These are phyloP conservation scores for Amphiprion ocellaris DNA, from an alignment of 2,113 vertebrate species.

Conservation along the genomic window DNA sequence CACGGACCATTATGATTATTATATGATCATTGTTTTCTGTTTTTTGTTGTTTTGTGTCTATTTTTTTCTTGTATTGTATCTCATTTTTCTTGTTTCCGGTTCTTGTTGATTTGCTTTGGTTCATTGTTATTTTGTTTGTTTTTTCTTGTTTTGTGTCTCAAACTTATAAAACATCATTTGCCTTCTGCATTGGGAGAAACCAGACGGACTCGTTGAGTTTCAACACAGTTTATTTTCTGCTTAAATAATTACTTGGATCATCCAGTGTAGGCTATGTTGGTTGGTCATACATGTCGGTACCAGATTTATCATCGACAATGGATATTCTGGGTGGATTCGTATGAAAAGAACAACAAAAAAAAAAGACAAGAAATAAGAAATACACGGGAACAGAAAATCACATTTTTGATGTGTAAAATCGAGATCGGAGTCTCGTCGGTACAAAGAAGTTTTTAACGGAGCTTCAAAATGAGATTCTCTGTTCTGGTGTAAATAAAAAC, in stretches of 20 bases:
- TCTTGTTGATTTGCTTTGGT: no score
- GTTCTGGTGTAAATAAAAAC: slow-evolving; percentile 86
- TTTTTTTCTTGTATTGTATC: no score
- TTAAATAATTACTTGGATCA: slow-evolving; percentile 99
- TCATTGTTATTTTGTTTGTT: no score
- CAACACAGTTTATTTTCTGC: slow-evolving; percentile 99
- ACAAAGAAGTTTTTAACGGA: slow-evolving; percentile 64
- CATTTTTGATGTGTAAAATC: slow-evolving; percentile 21
- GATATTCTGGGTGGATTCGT: slow-evolving; percentile 88
- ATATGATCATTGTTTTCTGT: no score
- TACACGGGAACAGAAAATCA: slow-evolving; percentile 53
- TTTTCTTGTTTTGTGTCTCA: no score
- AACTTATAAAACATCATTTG: no score
- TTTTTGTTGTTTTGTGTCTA: no score
- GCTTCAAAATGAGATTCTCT: slow-evolving; percentile 67
- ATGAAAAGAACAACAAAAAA: slow-evolving; percentile 85
- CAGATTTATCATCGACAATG: slow-evolving; percentile 88
- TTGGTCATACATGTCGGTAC: slow-evolving; percentile 94
- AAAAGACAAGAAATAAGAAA: slow-evolving; percentile 74
- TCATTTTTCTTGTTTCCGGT: no score
- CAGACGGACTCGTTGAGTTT: slow-evolving; percentile 78
- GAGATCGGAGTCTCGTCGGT: slow-evolving; percentile 1
- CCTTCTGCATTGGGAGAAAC: not conserved
- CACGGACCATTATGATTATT: no score
- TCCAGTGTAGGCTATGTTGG: slow-evolving; percentile 95